Conservation (phyloP, 2,113 vertebrate genomes). For the Callospermophilus lateralis region DNA sequence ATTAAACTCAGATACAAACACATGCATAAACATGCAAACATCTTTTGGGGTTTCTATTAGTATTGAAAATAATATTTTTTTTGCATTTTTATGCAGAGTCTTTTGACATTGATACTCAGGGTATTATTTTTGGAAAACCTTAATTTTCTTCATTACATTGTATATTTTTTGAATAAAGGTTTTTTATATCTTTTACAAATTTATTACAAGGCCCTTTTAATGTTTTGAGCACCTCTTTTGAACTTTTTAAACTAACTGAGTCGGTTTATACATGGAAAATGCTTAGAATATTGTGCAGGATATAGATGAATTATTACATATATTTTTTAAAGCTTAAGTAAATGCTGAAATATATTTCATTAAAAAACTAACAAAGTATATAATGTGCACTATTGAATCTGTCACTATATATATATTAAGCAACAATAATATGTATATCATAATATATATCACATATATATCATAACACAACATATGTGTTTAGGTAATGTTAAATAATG, state of each 20-base stretch:
- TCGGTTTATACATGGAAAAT: neutral
- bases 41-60: neutral
- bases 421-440: too few species aligned
- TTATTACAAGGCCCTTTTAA: too few species aligned
- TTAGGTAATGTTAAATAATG: neutral
- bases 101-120: neutral
- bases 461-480: neutral
- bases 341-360: neutral
- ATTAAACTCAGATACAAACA: neutral
- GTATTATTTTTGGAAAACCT: neutral
- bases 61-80: neutral
- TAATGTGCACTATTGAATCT: neutral
- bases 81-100: too few species aligned
- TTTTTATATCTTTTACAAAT: too few species aligned
- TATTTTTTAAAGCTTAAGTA: neutral
- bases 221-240: too few species aligned
- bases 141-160: neutral
- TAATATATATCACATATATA: neutral
- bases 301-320: neutral
- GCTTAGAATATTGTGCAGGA: neutral
- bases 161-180: neutral
- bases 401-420: too few species aligned
- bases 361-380: neutral
- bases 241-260: neutral
- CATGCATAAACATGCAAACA: neutral